A percentile compares a stretch with the other conserved stretches of the same genome.
Conservation (phyloP, 2,113 vertebrate genomes). For the Sturnira hondurensis region DNA sequence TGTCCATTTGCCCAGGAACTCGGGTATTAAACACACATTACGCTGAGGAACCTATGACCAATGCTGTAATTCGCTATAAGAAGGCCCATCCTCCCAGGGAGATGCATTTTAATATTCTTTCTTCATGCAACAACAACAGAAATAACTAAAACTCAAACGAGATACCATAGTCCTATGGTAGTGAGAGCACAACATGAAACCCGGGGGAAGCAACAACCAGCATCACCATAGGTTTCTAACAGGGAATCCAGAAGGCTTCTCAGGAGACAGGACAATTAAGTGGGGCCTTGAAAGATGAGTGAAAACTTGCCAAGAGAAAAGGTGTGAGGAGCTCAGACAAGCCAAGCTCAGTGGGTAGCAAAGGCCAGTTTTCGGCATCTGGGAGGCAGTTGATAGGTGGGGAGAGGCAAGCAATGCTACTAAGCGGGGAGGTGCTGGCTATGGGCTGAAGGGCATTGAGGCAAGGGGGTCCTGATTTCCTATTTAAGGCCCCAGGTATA, state of each 20-base stretch:
- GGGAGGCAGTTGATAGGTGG: not conserved
- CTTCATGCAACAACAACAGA: not conserved
- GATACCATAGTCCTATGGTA: too few relatives aligned
- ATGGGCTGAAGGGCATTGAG: not conserved
- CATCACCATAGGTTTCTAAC: not conserved
- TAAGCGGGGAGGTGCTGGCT: too few relatives aligned
- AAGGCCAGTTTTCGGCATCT: not conserved
- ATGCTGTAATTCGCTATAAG: not conserved
- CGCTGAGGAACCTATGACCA: not conserved
- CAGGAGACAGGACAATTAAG: not conserved
- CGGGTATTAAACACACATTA: not conserved
- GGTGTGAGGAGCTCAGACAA: not conserved
- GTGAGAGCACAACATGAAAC: not conserved
- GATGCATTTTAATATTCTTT: not conserved
- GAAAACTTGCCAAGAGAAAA: not conserved
- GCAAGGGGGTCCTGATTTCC: not conserved
- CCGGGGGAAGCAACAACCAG: not conserved
- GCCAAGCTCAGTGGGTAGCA: not conserved
- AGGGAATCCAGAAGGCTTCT: not conserved
- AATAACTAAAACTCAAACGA: not conserved
- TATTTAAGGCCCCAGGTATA: not conserved
- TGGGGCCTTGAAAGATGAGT: not conserved
- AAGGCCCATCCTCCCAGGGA: not conserved
- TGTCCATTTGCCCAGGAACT: not conserved
- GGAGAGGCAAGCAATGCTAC: not conserved